These are phyloP conservation scores for Asarcornis scutulata DNA, from an alignment of 2,113 vertebrate genomes.

Conservation along the genomic window DNA sequence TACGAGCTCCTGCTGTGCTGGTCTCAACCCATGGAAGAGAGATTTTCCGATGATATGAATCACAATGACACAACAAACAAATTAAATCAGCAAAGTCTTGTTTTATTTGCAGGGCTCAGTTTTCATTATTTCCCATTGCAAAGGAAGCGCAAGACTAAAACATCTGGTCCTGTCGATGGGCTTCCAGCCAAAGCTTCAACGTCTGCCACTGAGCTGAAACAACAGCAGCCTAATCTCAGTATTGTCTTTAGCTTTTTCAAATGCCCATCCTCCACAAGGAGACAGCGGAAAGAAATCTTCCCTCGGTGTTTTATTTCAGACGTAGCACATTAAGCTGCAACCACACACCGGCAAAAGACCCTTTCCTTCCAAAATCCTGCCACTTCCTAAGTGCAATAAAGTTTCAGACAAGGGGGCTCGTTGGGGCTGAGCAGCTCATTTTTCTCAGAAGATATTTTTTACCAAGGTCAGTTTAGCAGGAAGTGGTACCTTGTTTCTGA, in stretches of 20 bases:
- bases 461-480: neutral
- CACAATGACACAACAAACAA: constrained; percentile 69
- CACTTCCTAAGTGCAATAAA: neutral
- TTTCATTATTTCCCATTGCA: constrained; percentile 62
- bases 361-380: neutral
- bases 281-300: constrained; percentile 75
- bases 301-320: constrained; percentile 68
- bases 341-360: neutral
- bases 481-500: constrained; percentile 2
- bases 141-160: constrained; percentile 72
- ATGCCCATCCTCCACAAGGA: constrained; percentile 75
- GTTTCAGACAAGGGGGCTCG: neutral
- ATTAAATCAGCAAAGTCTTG: constrained; percentile 63
- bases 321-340: neutral
- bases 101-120: constrained; percentile 41
- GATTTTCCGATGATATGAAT: constrained; percentile 72
- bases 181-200: constrained; percentile 84
- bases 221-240: constrained; percentile 86
- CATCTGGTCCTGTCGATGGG: constrained; percentile 79
- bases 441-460: neutral
- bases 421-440: neutral
- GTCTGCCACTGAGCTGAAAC: constrained; percentile 85
- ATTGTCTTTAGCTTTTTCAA: constrained; percentile 82
- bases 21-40: constrained; percentile 65
- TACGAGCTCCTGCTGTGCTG: constrained; percentile 66